Evolutionary conservation across 2,888 invertebrate genomes (phyloP), one percentile per base, ranked within the genome.

Genomic region (Linnaemya tessellans): DNA sequence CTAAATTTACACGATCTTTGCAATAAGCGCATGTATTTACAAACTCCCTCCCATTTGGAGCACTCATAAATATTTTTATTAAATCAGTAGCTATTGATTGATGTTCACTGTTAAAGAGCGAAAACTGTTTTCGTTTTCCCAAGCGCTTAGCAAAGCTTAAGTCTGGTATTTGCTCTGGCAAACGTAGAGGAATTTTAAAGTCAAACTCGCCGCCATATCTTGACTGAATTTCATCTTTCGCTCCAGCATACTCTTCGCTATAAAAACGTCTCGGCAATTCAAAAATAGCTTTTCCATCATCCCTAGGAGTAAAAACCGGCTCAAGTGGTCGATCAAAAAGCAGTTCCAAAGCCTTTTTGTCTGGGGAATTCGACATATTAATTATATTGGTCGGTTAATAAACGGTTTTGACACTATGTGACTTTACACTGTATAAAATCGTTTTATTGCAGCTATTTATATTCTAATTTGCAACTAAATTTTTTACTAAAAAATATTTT

Each of bases 1-100:
- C 95, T 0, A 97, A 95, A 92, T 97, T 97, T 11, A 97, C 92
- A 51, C 96, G 94, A 88, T 96, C 96, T 81, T 96, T 94, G 60
- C 94, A 51, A 85, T 94, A 97, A 10, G 95, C 95, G 62, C 96
- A 94, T 18, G 95, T 94, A 0, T 96, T 95, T 30, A 96, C 92
- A 74, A 97, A 94, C 38, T 95, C 94, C 20, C 96, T 94, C 15
- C 94, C 92, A 22, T 93, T 90, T 2, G 90, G 87, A 90, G 93
- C 92, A 94, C 96, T 93, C 93, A 96, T 92, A 75, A 97, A 95
- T 30, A 95, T 93, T 71, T 95, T 94, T 73, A 96, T 95, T 81
- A 97, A 94, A 87, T 95, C 93, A 0, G 94, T 94, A 7, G 97
- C 96, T 90, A 96, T 94, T 70, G 93, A 93, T 60, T 95, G 94